Evolutionary conservation across 1,140 invertebrate genomes (phyloP).

Genomic region (Gyrodactylus bullatarudis): DNA sequence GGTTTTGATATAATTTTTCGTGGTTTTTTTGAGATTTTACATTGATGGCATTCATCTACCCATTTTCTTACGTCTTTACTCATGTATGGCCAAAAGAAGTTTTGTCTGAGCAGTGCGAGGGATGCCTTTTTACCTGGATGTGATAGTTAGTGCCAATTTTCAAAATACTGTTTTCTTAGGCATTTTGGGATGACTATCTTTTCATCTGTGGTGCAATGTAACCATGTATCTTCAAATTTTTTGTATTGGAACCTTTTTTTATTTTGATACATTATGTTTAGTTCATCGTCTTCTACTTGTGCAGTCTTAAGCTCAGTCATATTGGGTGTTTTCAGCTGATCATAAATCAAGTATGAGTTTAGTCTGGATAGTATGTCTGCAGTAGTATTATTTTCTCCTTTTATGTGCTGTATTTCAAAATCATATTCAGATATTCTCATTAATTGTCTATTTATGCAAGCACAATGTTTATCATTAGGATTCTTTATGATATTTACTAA

Average conservation of each 20-base stretch:
- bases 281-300: neutral
- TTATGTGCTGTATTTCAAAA: neutral
- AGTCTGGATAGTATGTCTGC: neutral
- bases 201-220: neutral
- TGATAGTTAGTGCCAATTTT: neutral
- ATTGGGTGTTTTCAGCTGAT: neutral
- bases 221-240: neutral
- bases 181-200: neutral
- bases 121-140: neutral
- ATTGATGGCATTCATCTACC: neutral
- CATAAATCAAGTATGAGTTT: neutral
- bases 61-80: neutral
- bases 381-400: neutral
- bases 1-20: neutral
- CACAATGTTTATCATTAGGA: neutral
- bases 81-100: neutral
- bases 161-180: neutral
- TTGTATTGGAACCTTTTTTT: neutral
- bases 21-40: neutral
- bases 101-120: neutral
- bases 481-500: neutral
- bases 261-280: neutral
- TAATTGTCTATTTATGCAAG: neutral
- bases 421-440: neutral
- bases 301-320: neutral